Conservation (phyloP, 2,113 vertebrate species). For the Falco punctatus region DNA sequence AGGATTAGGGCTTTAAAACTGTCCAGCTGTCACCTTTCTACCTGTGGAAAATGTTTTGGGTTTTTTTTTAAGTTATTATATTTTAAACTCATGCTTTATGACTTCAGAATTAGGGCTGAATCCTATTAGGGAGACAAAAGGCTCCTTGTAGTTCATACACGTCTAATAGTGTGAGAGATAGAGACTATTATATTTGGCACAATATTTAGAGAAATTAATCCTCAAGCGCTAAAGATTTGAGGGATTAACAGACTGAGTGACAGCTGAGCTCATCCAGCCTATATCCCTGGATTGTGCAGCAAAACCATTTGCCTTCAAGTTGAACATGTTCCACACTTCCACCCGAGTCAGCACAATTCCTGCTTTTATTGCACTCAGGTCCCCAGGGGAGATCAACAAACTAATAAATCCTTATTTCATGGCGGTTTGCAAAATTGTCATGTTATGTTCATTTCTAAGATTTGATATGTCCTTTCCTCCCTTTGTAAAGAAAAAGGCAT, state of each 20-base stretch:
- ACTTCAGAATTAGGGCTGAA: constrained; percentile 48
- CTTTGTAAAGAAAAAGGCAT: background rate
- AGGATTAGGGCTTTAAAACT: background rate
- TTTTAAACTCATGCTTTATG: background rate
- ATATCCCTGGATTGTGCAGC: background rate
- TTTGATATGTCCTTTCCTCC: background rate
- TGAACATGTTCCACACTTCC: constrained; percentile 8
- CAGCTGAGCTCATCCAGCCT: constrained; percentile 45
- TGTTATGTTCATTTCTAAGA: background rate
- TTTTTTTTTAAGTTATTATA: background rate
- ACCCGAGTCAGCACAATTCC: background rate
- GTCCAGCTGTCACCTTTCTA: background rate
- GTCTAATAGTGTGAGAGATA: background rate
- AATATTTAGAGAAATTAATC: constrained; percentile 71
- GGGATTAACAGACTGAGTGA: constrained; percentile 49
- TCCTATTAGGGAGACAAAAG: constrained; percentile 66
- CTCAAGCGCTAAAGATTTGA: constrained; percentile 57
- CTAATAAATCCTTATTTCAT: constrained; percentile 34
- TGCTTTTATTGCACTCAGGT: background rate
- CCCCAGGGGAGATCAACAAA: constrained; percentile 31
- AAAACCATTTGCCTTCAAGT: constrained; percentile 40
- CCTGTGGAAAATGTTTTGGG: background rate
- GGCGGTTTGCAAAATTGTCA: background rate
- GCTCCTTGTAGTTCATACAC: constrained; percentile 39
- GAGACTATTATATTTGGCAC: constrained; percentile 60